These are phyloP conservation scores for Oligia fasciuncula DNA, from an alignment of 2,888 invertebrate genomes.

Conservation along the genomic window DNA sequence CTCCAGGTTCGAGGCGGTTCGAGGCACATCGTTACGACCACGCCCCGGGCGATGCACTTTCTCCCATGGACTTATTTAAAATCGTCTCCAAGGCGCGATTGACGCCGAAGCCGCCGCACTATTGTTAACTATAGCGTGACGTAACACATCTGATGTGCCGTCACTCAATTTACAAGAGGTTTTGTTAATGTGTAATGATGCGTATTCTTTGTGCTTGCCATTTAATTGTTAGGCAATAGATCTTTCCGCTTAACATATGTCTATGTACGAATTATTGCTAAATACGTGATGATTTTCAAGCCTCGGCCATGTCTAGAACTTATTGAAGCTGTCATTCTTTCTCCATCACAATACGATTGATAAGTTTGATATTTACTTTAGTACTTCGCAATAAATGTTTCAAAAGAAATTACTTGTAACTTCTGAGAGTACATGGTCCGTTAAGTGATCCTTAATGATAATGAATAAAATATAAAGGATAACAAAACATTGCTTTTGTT, in stretches of 20 bases:
- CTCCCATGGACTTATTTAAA: conserved; percentile 88
- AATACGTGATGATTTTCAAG: conserved; percentile 72
- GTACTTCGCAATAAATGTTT: conserved; percentile 40
- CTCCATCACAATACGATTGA: conserved; percentile 54
- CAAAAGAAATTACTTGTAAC: conserved; percentile 32
- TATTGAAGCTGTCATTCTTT: conserved; percentile 67
- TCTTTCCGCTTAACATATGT: conserved; percentile 81
- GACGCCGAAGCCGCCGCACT: conserved; percentile 80
- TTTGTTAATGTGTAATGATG: conserved; percentile 88
- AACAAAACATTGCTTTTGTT: conserved; percentile 42
- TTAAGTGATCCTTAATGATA: conserved; percentile 46
- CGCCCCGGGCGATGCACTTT: conserved; percentile 83
- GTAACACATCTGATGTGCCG: conserved; percentile 85
- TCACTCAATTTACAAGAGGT: conserved; percentile 86
- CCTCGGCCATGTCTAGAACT: conserved; percentile 65
- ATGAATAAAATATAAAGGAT: conserved; percentile 30
- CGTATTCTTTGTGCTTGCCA: conserved; percentile 87
- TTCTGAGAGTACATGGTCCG: conserved; percentile 15
- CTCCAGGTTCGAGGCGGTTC: conserved; percentile 48
- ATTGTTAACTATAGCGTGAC: conserved; percentile 85
- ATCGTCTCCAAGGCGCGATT: conserved; percentile 88
- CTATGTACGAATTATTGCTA: conserved; percentile 80
- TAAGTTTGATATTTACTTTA: conserved; percentile 55
- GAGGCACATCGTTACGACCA: conserved; percentile 39
- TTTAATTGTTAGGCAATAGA: conserved; percentile 87